Evolutionary conservation across 1,140 invertebrate genomes (phyloP), one percentile per base, ranked within the genome.

Genomic region (Hypothenemus hampei): DNA sequence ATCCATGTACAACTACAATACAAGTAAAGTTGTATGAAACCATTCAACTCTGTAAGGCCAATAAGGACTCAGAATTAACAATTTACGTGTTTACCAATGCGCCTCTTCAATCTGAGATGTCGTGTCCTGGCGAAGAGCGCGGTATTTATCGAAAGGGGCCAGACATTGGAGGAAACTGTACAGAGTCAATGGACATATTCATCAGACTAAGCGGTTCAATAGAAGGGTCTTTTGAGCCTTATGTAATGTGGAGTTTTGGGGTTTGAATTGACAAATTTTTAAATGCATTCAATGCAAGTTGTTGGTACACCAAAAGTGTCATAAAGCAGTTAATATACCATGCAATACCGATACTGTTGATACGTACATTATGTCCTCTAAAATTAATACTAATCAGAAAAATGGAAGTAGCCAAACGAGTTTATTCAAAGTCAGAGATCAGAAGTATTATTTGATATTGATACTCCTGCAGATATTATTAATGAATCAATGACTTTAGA

Each of bases 251-350:
- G 85, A 94, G 11, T 99, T 99, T 63, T 99, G 97, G 97, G 97
- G 97, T 8, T 79, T 99, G 39, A 97, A 97, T 7, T 81, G 96
- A 31, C 95, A 97, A 74, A 97, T 97, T 41, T 98, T 97, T 80
- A 98, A 98, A 72, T 99, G 97, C 76, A 92, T 94, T 61, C 93
- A 96, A 71, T 99, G 97, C 77, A 98, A 98, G 72, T 76, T 99
- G 57, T 80, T 98, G 62, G 95, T 99, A 20, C 97, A 99, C 78
- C 99, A 99, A 77, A 97, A 98, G 74, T 99, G 97, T 75, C 96
- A 99, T 79, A 98, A 98, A 74, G 80, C 97, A 43, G 91, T 97
- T 22, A 85, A 91, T 69, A 86, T 91, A 53, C 82, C 86, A 0
- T 99, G 97, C 77, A n/a, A n/a, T n/a, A 81, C 84, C 65, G 84